Evolutionary conservation across 2,888 invertebrate species (phyloP), one percentile per base, ranked within the genome.

Genomic region (Hirtodrosophila confusa): DNA sequence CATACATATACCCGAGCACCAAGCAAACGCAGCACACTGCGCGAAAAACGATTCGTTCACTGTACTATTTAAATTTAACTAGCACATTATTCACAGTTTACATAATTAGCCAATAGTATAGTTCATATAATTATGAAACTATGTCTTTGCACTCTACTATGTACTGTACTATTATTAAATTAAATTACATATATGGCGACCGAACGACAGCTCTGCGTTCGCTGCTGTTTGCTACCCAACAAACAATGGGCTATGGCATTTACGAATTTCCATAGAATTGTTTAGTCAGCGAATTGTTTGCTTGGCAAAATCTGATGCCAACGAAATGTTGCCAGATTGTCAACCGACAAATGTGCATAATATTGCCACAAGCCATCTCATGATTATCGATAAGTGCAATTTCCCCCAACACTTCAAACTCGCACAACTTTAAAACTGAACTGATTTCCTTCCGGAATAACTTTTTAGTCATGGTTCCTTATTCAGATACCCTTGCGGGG

Each of bases 121-220:
- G 49, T 49, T 47, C 17, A 58, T 66, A 60, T 23, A 74, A 40
- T 55, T 62, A 53, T 63, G 66, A 60, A 55, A 60, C 75, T 51
- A 48, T 69, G 45, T 56, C 36, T 67, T 44, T 47, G 47, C 50
- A 44, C 51, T 63, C 23, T 53, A 63, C 51, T 58, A 60, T 63
- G 54, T 56, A 37, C 44, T 69, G 60, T 60, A 70, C 75, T 75
- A 66, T 75, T 75, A 66, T 75, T 70, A 75, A 65, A 73, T 65
- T 61, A 62, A 74, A 62, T 69, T 69, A 74, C 64, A 64, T 73
- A 73, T 73, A 73, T 56, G 47, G 47, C 58, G 54, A 74, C 61
- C 74, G 75, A 74, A 62, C 65, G 41, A 41, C 69, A 61, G 56
- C 56, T 69, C 61, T 66, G 56, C 55, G 66, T 74, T 75, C 56